Base-by-base conservation (phyloP, 2,113 vertebrate species). In the Pogona vitticeps region DNA sequence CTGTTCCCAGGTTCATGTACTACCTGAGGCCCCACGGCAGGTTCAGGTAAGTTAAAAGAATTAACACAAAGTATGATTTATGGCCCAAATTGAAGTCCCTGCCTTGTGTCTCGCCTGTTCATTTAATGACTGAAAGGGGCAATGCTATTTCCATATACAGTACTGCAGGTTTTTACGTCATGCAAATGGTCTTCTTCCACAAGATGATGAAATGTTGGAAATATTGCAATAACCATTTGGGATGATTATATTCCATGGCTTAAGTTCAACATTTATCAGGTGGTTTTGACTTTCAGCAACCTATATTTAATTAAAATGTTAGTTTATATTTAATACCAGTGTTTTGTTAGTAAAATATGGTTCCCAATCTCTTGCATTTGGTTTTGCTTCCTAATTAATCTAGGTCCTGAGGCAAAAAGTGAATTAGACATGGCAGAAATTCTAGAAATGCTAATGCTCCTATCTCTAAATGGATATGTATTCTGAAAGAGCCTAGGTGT, bases 341-440 rank as follows among this genome's bases (percentile, higher is more conserved):
- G 78, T 75, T 86, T 86, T 76, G 78, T 81, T 65, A 56, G n/a
- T 28, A 75, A 86, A 75, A 67, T 56, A 67, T 36, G 58, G 56
- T 21, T 46, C n/a, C 59, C 76, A 73, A 52, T 67, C 63, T 88
- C 58, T 68, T 33, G 46, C 77, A 17, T 88, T 61, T 75, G 59
- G 42, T 79, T 67, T 58, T 79, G 78, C 71, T 67, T 42, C 82
- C 83, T 88, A 85, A 84, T 88, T 86, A 86, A 86, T 86, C 58
- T 75, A 65, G 38, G 65, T 63, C 58, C 76, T 21, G 56, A 63
- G 81, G 56, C 81, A 88, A 88, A 78, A 12, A 36, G 81, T 46
- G 81, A 88, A 88, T 83, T 88, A 83, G 82, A 10, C 10, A 85
- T 1, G 1, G 78, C 61, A 59, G 88, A 56, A 76, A 84, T 28